phyloP scores from a whole-genome alignment of 2,797 vertebrate genomes.

The Arrhamphus sclerolepis region DNA sequence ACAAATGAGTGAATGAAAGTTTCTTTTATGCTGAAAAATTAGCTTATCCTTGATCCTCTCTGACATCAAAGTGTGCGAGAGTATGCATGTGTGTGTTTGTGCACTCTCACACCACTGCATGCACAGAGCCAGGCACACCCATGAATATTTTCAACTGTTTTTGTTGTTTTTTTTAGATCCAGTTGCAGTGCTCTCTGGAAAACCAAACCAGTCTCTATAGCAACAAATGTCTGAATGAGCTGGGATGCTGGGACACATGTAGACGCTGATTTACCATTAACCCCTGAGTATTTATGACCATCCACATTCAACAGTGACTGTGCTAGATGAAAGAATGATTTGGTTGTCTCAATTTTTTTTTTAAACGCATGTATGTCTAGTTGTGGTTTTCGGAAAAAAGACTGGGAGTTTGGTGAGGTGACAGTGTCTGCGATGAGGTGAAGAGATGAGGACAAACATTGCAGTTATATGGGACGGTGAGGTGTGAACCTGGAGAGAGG shows the following conservation, averaged over 20 bases:
- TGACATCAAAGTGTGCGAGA: constrained; percentile 54
- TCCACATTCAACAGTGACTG: constrained; percentile 51
- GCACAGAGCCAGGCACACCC: constrained; percentile 44
- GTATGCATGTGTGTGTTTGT: constrained; percentile 9
- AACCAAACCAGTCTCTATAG: constrained; percentile 73
- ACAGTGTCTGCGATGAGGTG: constrained; percentile 17
- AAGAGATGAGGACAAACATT: constrained; percentile 26
- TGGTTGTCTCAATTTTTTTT: background rate
- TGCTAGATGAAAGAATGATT: constrained; percentile 28
- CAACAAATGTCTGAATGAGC: constrained; percentile 72
- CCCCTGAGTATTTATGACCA: constrained; percentile 36
- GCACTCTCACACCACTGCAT: background rate
- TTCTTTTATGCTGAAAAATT: constrained; percentile 35
- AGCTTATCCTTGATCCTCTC: constrained; percentile 42
- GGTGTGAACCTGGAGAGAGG: constrained; percentile 67
- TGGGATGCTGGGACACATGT: constrained; percentile 44
- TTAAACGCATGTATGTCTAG: constrained; percentile 48
- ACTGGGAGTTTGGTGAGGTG: constrained; percentile 14
- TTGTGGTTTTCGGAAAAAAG: constrained; percentile 44
- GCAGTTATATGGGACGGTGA: constrained; percentile 69
- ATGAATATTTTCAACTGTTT: constrained; percentile 58
- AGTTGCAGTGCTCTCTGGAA: constrained; percentile 58
- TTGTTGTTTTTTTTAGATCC: constrained; percentile 42
- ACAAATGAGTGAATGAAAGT: constrained; percentile 58
- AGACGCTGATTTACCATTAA: constrained; percentile 50